These are phyloP conservation scores for Drosophila ezoana DNA, from an alignment of 2,888 invertebrate genomes.

Conservation along the genomic window DNA sequence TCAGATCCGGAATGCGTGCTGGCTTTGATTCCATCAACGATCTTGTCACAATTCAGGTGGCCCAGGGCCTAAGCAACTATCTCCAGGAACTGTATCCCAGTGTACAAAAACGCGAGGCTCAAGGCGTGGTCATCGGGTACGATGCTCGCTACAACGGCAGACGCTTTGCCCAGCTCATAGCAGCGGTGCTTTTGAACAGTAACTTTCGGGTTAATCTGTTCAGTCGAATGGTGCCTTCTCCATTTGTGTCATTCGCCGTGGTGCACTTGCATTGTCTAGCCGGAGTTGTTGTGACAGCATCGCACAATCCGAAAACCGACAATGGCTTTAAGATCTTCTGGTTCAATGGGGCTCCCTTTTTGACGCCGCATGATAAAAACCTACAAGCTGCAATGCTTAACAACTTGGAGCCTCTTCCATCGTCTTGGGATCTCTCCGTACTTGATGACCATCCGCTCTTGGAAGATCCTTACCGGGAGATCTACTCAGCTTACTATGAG, in stretches of 20 bases:
- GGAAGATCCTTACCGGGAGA: conserved; percentile 89
- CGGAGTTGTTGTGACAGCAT: conserved; percentile 97
- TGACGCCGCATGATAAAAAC: conserved; percentile 94
- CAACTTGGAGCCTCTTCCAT: conserved; percentile 91
- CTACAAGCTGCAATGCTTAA: conserved; percentile 91
- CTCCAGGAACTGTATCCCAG: conserved; percentile 87
- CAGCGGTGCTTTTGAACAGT: conserved; percentile 91
- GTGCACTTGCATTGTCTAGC: conserved; percentile 90
- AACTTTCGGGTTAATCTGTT: conserved; percentile 93
- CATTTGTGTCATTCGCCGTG: conserved; percentile 96
- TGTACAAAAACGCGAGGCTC: conserved; percentile 85
- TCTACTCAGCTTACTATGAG: conserved; percentile 89
- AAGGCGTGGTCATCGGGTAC: conserved; percentile 94
- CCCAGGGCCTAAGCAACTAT: conserved; percentile 94
- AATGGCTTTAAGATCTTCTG: conserved; percentile 99
- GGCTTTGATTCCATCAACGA: conserved; percentile 98
- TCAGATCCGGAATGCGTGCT: conserved; percentile 96
- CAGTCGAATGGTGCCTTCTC: conserved; percentile 94
- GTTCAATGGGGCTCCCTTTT: conserved; percentile 97
- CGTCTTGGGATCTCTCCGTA: conserved; percentile 91
- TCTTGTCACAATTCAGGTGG: conserved; percentile 96
- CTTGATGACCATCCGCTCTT: conserved; percentile 87
- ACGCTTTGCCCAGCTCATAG: conserved; percentile 91
- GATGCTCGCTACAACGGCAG: conserved; percentile 97
- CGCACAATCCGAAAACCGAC: conserved; percentile 97